Evolutionary conservation across 2,797 vertebrate species (phyloP).

Genomic region (Poecilia wingei): DNA sequence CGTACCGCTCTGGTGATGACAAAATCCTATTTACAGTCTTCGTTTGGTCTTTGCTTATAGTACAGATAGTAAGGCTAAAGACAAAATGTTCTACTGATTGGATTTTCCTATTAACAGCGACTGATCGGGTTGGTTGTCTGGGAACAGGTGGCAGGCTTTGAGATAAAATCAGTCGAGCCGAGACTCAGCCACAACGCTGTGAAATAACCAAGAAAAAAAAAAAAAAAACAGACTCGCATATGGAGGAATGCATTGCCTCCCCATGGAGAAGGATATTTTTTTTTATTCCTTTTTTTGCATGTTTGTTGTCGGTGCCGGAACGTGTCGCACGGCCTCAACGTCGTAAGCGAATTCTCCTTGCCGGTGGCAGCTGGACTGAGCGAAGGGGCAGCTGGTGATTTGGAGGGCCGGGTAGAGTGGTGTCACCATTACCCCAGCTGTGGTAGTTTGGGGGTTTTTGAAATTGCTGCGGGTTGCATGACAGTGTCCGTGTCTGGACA

Average conservation of each 20-base stretch:
- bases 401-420: slow-evolving; percentile 50
- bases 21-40: slow-evolving; percentile 15
- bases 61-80: slow-evolving; percentile 21
- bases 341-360: slow-evolving; percentile 70
- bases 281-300: slow-evolving; percentile 3
- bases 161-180: slow-evolving; percentile 57
- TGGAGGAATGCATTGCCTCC: slow-evolving; percentile 37
- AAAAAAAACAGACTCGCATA: slow-evolving; percentile 36
- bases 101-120: slow-evolving; percentile 67
- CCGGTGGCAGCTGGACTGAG: slow-evolving; percentile 64
- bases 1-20: slow-evolving; percentile 8
- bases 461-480: slow-evolving; percentile 49
- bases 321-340: slow-evolving; percentile 52
- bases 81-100: slow-evolving; percentile 42
- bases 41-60: slow-evolving; percentile 4
- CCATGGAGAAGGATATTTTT: slow-evolving; percentile 1
- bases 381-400: slow-evolving; percentile 73
- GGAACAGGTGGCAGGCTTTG: slow-evolving; percentile 53
- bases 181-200: slow-evolving; percentile 43
- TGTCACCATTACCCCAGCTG: slow-evolving; percentile 66
- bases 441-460: slow-evolving; percentile 59
- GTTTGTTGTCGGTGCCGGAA: slow-evolving; percentile 22
- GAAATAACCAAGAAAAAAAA: slow-evolving; percentile 43
- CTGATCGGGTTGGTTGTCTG: slow-evolving; percentile 56
- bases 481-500: slow-evolving; percentile 23